A percentile compares a stretch with the other conserved stretches of the same genome.
These are phyloP conservation scores for Balearica regulorum DNA, from an alignment of 2,797 vertebrate genomes.

Conservation along the genomic window DNA sequence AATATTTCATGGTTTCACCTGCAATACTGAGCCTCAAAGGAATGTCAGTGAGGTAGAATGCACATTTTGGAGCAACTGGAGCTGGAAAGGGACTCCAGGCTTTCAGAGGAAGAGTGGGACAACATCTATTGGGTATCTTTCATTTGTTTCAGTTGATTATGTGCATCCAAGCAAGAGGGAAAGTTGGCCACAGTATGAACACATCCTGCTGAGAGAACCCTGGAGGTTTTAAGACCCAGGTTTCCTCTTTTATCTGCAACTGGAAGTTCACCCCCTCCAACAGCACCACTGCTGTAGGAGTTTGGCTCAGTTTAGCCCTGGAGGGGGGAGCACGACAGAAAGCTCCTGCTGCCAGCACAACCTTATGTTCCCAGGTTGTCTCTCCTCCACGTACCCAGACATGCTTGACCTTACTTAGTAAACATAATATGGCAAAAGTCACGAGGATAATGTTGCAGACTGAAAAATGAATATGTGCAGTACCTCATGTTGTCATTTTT, in stretches of 20 bases:
- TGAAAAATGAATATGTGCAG: neutral
- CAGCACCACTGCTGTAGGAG: neutral
- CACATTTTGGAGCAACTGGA: neutral
- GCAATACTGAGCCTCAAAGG: neutral
- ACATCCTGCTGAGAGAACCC: neutral
- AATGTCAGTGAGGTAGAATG: neutral
- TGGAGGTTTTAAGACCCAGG: neutral
- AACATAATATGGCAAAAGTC: constrained; percentile 27
- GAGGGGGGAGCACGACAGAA: neutral
- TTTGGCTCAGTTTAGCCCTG: neutral
- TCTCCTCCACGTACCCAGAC: neutral
- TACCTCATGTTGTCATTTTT: constrained; percentile 7
- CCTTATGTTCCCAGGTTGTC: neutral
- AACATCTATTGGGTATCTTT: neutral
- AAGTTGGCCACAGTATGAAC: neutral
- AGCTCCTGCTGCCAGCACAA: neutral
- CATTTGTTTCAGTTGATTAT: neutral
- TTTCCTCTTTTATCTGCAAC: neutral
- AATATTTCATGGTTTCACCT: neutral
- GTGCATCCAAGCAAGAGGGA: neutral
- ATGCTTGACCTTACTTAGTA: neutral
- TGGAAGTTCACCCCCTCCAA: neutral
- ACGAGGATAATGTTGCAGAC: neutral
- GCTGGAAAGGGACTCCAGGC: neutral
- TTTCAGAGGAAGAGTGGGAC: neutral